Conservation (phyloP, 2,888 invertebrate genomes). For the Helicoverpa assulta region DNA sequence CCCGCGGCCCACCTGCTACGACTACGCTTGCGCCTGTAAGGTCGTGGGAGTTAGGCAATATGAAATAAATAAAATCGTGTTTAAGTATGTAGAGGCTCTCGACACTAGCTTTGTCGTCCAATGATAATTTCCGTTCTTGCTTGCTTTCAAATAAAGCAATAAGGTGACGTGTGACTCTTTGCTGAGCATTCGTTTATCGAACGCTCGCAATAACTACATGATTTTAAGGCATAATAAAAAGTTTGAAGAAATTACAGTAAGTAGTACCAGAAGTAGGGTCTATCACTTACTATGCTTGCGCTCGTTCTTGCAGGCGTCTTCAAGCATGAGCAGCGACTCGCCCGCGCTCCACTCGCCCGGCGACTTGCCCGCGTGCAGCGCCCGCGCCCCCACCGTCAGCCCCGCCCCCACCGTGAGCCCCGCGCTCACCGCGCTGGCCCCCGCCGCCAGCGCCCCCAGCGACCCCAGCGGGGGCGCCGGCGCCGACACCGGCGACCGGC, state of each 20-base stretch:
- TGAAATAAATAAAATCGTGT: no score
- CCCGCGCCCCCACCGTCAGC: constrained; percentile 61
- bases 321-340: constrained; percentile 86
- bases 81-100: no score
- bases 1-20: constrained; percentile 39
- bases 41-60: no score
- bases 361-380: constrained; percentile 85
- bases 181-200: no score
- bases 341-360: constrained; percentile 88
- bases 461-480: constrained; percentile 37
- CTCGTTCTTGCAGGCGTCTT: constrained; percentile 87
- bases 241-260: no score
- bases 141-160: no score
- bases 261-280: no score
- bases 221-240: no score
- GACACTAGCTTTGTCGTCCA: no score
- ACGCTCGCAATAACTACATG: no score
- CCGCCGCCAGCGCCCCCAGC: constrained; percentile 26
- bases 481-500: constrained; percentile 56
- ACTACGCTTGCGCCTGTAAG: constrained; percentile 40
- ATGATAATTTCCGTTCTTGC: no score
- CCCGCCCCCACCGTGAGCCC: constrained; percentile 27
- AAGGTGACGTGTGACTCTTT: no score
- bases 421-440: constrained; percentile 31
- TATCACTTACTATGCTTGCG: constrained; percentile 81